Conservation (phyloP, 2,797 vertebrate genomes). For the Falco peregrinus region DNA sequence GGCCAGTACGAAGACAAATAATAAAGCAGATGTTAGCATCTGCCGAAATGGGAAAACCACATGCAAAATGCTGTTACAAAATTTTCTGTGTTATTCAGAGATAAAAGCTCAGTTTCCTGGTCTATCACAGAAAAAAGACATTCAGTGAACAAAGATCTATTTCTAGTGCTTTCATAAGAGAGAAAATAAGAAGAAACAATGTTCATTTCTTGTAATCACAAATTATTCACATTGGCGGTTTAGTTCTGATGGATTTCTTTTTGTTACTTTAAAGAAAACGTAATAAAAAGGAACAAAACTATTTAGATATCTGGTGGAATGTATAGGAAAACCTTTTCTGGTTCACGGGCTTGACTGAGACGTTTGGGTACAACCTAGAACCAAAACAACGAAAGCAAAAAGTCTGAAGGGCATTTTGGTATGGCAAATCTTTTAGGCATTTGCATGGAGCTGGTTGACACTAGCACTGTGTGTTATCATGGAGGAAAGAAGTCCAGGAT, state of each 20-base stretch:
- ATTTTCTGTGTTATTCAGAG: not conserved
- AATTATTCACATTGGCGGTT: not conserved
- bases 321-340: not conserved
- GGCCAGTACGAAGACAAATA: not conserved
- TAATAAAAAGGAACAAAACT: not conserved
- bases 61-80: not conserved
- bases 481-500: not conserved
- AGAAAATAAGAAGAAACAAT: not conserved
- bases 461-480: not conserved
- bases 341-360: not conserved
- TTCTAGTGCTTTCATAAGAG: not conserved
- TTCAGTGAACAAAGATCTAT: not conserved
- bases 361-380: not conserved
- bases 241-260: not conserved
- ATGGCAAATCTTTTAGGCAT: not conserved
- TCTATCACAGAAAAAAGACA: not conserved
- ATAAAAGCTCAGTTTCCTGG: not conserved
- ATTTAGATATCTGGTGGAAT: not conserved
- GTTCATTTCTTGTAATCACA: not conserved
- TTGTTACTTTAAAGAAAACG: not conserved
- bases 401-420: not conserved
- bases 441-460: not conserved
- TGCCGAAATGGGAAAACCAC: not conserved
- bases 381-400: not conserved
- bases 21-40: not conserved